phyloP scores from a whole-genome alignment of 2,113 vertebrate genomes.

The Helogale parvula region DNA sequence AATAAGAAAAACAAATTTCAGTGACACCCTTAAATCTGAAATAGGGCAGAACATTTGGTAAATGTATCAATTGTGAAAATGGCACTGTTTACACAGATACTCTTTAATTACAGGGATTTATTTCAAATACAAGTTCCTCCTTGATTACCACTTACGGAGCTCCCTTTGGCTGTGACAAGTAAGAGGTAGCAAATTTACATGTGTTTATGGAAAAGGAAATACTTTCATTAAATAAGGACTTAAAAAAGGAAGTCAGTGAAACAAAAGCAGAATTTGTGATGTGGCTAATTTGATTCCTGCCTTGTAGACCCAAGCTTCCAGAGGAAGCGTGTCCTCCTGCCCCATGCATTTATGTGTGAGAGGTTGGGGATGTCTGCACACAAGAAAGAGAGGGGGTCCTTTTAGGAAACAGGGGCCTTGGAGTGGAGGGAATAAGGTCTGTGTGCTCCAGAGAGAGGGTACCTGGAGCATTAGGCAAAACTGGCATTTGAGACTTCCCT shows the following conservation, averaged over 20 bases:
- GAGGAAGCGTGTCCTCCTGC: background rate
- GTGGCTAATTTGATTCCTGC: background rate
- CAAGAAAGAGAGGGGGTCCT: background rate
- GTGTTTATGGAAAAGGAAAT: constrained; percentile 57
- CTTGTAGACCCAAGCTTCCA: background rate
- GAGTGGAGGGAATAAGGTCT: background rate
- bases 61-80: background rate
- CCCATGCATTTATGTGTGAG: background rate
- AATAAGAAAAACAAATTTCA: constrained; percentile 37
- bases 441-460: background rate
- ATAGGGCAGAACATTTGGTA: background rate
- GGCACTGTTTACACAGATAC: background rate
- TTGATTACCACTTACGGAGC: background rate
- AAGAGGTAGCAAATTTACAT: background rate
- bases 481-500: background rate
- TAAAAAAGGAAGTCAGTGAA: background rate
- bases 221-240: constrained; percentile 2
- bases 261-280: background rate
- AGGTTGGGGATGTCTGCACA: background rate
- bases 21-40: background rate
- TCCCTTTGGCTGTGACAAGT: constrained; percentile 12
- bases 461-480: background rate
- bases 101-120: background rate
- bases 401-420: background rate
- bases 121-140: background rate